Evolutionary conservation across 2,113 vertebrate species (phyloP).

Genomic region (Oncorhynchus gorbuscha): DNA sequence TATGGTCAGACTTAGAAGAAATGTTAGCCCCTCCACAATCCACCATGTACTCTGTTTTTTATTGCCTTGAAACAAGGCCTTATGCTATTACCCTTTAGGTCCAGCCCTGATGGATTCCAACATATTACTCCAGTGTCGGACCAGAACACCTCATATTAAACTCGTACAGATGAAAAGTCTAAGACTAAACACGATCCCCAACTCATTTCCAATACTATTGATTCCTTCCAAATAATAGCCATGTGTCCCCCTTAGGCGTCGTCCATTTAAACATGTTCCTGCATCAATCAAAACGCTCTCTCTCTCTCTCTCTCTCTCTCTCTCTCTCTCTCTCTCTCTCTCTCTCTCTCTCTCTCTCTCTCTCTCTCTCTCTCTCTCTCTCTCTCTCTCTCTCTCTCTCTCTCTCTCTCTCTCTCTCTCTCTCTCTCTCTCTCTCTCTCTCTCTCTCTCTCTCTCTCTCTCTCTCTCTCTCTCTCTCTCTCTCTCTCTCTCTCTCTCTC

Average conservation of each 20-base stretch:
- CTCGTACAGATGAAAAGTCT: slow-evolving; percentile 3
- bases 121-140: not conserved
- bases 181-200: slow-evolving; percentile 21
- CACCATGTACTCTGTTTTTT: not conserved
- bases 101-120: not conserved
- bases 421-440: no score
- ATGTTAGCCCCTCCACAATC: not conserved
- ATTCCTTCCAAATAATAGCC: slow-evolving; percentile 52
- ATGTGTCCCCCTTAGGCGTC: slow-evolving; percentile 43
- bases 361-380: no score
- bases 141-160: slow-evolving; percentile 40
- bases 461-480: no score
- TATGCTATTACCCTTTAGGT: not conserved
- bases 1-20: not conserved
- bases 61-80: not conserved
- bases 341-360: no score
- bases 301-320: not conserved
- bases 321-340: no score
- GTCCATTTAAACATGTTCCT: slow-evolving; percentile 56
- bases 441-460: no score
- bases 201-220: slow-evolving; percentile 52
- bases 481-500: not conserved
- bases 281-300: slow-evolving; percentile 43
- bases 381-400: no score
- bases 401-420: no score